Evolutionary conservation across 2,888 invertebrate genomes (phyloP).

Genomic region (Nephrotoma flavescens): DNA sequence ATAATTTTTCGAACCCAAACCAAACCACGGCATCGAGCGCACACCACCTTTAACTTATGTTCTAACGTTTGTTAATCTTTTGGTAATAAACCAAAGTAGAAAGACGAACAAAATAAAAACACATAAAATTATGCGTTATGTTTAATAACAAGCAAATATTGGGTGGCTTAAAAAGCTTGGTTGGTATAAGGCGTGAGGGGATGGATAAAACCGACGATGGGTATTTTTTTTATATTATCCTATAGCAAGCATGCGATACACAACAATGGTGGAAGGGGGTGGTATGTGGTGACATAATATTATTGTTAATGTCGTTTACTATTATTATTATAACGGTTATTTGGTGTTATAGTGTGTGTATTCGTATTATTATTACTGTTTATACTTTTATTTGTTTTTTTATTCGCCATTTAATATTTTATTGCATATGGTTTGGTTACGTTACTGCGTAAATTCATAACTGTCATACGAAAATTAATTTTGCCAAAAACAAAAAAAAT

Average conservation of each 20-base stretch:
- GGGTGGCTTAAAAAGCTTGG: background rate
- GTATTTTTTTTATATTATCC: background rate
- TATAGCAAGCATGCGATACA: background rate
- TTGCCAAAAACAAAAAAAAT: background rate
- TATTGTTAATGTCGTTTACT: background rate
- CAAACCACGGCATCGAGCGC: background rate
- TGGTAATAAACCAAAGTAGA: background rate
- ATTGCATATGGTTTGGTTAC: background rate
- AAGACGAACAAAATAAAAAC: background rate
- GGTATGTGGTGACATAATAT: background rate
- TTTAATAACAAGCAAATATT: background rate
- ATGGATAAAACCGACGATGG: background rate
- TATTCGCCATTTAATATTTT: background rate
- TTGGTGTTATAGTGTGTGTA: background rate
- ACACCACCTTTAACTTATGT: background rate
- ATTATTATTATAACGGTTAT: background rate
- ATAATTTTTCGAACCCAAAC: background rate
- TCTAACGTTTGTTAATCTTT: background rate
- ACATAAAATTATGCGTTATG: background rate
- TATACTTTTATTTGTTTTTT: background rate
- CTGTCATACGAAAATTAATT: background rate
- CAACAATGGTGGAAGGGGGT: background rate
- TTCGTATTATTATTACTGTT: background rate
- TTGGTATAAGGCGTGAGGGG: background rate
- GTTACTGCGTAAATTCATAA: background rate